phyloP scores from a whole-genome alignment of 2,888 invertebrate genomes.

The Folsomia candida region DNA sequence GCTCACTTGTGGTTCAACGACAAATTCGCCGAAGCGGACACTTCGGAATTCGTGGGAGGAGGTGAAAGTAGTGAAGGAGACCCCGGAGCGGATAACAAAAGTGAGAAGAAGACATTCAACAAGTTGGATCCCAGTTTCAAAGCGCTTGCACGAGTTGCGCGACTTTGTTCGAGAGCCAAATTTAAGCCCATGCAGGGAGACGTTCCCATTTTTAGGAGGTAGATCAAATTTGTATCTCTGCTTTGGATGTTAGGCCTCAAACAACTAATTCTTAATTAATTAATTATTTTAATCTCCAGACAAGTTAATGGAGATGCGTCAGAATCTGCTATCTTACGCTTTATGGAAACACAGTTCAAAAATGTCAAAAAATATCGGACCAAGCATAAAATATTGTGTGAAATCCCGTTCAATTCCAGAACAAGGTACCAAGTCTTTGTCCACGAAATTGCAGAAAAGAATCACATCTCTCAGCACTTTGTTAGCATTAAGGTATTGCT shows the following conservation, averaged over 20 bases:
- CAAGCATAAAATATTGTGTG: conserved; percentile 43
- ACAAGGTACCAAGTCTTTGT: conserved; percentile 45
- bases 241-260: too few relatives aligned
- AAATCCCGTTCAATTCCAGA: conserved; percentile 47
- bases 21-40: conserved; percentile 32
- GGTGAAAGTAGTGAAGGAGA: too few relatives aligned
- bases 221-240: too few relatives aligned
- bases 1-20: conserved; percentile 38
- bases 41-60: conserved; percentile 26
- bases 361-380: conserved; percentile 39
- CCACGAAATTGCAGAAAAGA: conserved; percentile 28
- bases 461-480: background rate
- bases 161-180: conserved; percentile 38
- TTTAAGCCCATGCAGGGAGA: conserved; percentile 36
- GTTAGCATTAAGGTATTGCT: conserved; percentile 7
- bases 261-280: too few relatives aligned
- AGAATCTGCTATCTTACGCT: conserved; percentile 43
- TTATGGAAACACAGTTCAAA: conserved; percentile 38
- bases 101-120: conserved; percentile 20
- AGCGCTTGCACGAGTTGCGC: conserved; percentile 35
- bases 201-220: conserved; percentile 30
- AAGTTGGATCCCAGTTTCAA: conserved; percentile 35
- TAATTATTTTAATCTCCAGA: background rate
- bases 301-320: conserved; percentile 41
- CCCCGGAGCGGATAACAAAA: too few relatives aligned